Base-by-base conservation (phyloP, 2,113 vertebrate genomes). In the Merops nubicus region DNA sequence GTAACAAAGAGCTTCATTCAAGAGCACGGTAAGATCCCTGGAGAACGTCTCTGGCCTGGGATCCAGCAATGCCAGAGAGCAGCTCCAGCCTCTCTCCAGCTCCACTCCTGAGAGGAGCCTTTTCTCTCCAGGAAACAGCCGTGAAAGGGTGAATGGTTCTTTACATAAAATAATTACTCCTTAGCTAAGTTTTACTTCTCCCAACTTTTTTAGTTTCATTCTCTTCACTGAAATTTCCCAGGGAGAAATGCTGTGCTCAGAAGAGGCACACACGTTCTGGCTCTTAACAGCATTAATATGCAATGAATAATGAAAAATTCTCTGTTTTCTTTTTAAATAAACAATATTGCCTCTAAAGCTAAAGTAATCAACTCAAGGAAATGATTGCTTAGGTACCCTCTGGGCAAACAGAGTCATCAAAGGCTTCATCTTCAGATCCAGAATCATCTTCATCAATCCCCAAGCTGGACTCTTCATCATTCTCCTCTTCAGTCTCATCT, bases 391-490 rank as follows among this genome's bases (percentile, higher is more conserved):
- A 95, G 96, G 94, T 94, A 99, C 99, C 98, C 34, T 96, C 76
- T 42, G 99, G 99, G 84, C 99, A 99, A 88, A 98, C 82, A 2
- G 91, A 97, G 80, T 98, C 97, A 72, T 98, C 98, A 76, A 98
- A 93, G 67, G 85, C 91, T 33, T 96, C 97, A 28, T 97, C 97
- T 57, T 99, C 98, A 20, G 98, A 96, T 36, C 48, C 96, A 23
- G 97, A 97, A 56, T 98, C 98, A 48, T 97, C 98, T n/a, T 98
- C 98, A 40, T 97, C 98, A 17, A 84, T 97, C 70, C 98, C 98
- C 89, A 97, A 95, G 69, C 98, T 97, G 59, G 97, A 97, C 16
- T 98, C 98, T 6, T 98, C 98, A 40, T 98, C 98, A 16, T 98
- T 98, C 26, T 98, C 97, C 69, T 98, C 98, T n/a, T 98, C 97